Evolutionary conservation across 2,888 invertebrate species (phyloP).

Genomic region (Drosophila emarginata): DNA sequence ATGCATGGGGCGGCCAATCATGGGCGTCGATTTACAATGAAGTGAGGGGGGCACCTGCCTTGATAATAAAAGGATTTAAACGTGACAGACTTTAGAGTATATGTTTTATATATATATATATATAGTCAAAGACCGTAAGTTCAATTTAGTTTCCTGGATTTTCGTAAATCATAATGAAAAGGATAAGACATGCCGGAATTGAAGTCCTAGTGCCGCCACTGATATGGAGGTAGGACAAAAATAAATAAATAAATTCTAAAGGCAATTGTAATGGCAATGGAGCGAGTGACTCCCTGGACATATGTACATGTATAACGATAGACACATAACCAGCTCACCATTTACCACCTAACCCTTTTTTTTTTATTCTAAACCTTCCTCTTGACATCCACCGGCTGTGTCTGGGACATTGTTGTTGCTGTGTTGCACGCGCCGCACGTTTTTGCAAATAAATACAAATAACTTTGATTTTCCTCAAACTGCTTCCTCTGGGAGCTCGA

Average conservation of each 20-base stretch:
- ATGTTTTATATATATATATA: no score
- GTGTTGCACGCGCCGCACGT: conserved; percentile 69
- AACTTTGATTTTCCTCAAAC: conserved; percentile 70
- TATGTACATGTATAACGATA: conserved; percentile 18
- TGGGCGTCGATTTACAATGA: no score
- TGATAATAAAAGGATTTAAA: no score
- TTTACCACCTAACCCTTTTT: conserved; percentile 22
- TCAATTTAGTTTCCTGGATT: no score
- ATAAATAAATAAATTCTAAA: conserved; percentile 64
- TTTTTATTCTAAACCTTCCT: no score
- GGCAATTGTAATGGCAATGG: conserved; percentile 67
- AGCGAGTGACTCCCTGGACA: conserved; percentile 46
- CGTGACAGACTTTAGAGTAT: no score
- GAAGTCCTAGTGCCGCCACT: conserved; percentile 11
- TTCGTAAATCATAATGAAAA: no score
- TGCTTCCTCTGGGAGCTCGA: conserved; percentile 33
- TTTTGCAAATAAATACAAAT: conserved; percentile 77
- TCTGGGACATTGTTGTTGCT: conserved; percentile 47
- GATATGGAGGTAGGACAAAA: conserved; percentile 43
- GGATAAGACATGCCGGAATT: no score
- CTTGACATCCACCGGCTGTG: background rate
- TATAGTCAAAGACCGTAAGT: no score
- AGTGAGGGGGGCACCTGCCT: no score
- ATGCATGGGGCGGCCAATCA: no score
- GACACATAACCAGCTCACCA: conserved; percentile 12